Base-by-base conservation (phyloP, 2,888 invertebrate genomes). In the Papilio demoleus region DNA sequence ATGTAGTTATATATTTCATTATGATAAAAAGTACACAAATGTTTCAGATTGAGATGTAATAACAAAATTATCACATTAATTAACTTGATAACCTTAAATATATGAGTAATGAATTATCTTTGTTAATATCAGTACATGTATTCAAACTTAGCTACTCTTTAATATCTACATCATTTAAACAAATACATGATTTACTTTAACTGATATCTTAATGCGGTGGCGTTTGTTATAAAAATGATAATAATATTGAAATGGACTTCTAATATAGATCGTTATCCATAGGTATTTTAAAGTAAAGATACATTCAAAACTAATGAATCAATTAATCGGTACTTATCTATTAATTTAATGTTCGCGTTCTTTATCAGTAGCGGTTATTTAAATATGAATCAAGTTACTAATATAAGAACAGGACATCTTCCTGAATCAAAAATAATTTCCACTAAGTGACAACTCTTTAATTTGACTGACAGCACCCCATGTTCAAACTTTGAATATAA, bases 61-160 rank as follows among this genome's bases (percentile, higher is more conserved):
- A 50, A 50, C 24, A 24, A 45, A 45, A 50, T 50, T 24, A 50
- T 50, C 24, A 50, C 24, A 50, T 19, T 45, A 45, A 50, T 50
- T 50, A 50, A 12, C 50, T 24, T 24, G 50, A 50, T 50, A 50
- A 50, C 50, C 22, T 50, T 6, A 50, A 24, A 50, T 47, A 47
- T 47, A 47, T 12, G 11, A 47, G 4, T 50, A 24, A 50, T 24
- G 2, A 45, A 24, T 50, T 50, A 50, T 22, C 24, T 24, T 50
- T 50, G 50, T 22, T 50, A 50, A 12, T 14, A 22, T 24, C 50
- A 50, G 50, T 50, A 24, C 12, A 22, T 9, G 47, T 24, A 17
- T 45, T 45, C 8, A 45, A 45, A 45, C 45, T 45, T 45, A 14
- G 50, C 50, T 50, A 50, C 50, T 50, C 50, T 14, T 22, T 50